Conservation (phyloP, 2,113 vertebrate genomes). For the Chelonoidis abingdonii region DNA sequence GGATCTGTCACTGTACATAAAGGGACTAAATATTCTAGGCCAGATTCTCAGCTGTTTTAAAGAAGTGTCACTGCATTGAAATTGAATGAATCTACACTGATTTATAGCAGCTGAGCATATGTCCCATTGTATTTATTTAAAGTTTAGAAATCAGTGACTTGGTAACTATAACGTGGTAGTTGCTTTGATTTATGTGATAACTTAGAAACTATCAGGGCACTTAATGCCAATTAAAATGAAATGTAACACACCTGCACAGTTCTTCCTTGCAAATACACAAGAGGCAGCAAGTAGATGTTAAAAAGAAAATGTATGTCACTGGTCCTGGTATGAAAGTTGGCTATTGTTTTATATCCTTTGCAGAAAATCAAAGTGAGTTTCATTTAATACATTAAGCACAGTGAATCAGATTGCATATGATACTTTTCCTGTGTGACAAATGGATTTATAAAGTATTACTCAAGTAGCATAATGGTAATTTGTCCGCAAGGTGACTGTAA, state of each 20-base stretch:
- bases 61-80: neutral
- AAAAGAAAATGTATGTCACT: slow-evolving; percentile 42
- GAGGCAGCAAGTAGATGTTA: neutral
- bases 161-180: neutral
- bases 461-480: slow-evolving; percentile 63
- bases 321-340: neutral
- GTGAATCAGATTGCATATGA: slow-evolving; percentile 69
- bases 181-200: neutral
- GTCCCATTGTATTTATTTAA: neutral
- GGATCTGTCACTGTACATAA: neutral
- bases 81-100: neutral
- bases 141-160: neutral
- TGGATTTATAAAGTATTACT: slow-evolving; percentile 72
- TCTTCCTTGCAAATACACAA: neutral
- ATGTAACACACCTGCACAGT: neutral
- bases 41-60: neutral
- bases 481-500: slow-evolving; percentile 65
- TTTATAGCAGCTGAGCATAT: neutral
- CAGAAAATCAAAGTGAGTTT: slow-evolving; percentile 57
- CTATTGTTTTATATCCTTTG: slow-evolving; percentile 12
- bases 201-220: neutral
- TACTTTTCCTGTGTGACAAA: slow-evolving; percentile 71
- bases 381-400: slow-evolving; percentile 53
- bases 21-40: neutral
- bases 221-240: neutral